A percentile compares a stretch with the other conserved stretches of the same genome.
Evolutionary conservation across 2,797 vertebrate species (phyloP).

Genomic region (Cirrhinus molitorella): DNA sequence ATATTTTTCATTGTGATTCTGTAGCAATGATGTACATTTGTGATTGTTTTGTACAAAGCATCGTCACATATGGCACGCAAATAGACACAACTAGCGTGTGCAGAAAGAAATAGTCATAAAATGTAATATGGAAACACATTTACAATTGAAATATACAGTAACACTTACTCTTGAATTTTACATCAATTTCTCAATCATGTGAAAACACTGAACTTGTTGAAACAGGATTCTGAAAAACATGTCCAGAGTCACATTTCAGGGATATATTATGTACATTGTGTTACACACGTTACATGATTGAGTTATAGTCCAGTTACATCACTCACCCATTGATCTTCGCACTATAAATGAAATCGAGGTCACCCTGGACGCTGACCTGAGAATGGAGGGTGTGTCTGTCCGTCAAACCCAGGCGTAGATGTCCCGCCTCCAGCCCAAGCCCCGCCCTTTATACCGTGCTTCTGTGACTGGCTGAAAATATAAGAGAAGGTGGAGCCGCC

Average conservation of each 20-base stretch:
- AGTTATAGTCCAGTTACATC: not conserved
- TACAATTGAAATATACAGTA: not conserved
- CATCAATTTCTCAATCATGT: not conserved
- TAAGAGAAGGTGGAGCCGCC: conserved; percentile 83
- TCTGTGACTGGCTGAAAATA: conserved; percentile 79
- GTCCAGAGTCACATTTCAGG: not conserved
- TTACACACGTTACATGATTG: not conserved
- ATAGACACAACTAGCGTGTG: not conserved
- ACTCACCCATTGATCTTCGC: not conserved
- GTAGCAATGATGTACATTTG: not conserved
- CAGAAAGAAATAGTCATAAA: not conserved
- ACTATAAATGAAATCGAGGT: not conserved
- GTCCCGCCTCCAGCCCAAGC: conserved; percentile 72
- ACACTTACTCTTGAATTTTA: not conserved
- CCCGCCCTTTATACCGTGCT: conserved; percentile 80
- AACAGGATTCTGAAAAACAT: not conserved
- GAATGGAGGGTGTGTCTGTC: not conserved
- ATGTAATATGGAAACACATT: not conserved
- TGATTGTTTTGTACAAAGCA: not conserved
- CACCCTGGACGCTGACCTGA: not conserved
- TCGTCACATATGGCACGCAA: not conserved
- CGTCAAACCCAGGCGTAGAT: conserved; percentile 80
- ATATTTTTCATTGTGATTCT: not conserved
- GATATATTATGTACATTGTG: not conserved
- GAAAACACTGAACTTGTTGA: not conserved